Evolutionary conservation across 2,113 vertebrate species (phyloP).

Genomic region (Anser brachyrhynchus): DNA sequence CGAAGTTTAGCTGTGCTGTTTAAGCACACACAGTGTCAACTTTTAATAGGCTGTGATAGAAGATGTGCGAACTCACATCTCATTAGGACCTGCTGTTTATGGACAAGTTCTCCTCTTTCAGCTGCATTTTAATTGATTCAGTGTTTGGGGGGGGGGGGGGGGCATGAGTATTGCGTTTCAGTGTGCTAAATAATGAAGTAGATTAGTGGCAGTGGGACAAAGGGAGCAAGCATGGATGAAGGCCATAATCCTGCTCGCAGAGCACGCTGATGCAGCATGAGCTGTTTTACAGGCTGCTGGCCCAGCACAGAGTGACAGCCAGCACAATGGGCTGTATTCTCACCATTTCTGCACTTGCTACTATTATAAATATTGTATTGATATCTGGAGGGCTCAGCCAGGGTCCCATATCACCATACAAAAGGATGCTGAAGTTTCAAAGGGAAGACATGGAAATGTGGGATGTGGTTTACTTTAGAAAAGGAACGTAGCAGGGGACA

Average conservation of each 20-base stretch:
- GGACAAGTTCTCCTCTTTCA: slow-evolving; percentile 22
- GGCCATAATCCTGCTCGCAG: background rate
- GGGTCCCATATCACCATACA: background rate
- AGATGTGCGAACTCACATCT: background rate
- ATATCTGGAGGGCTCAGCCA: background rate
- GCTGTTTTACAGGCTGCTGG: background rate
- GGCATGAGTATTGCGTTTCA: background rate
- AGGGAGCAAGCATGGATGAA: background rate
- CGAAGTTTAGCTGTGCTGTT: background rate
- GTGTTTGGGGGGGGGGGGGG: background rate
- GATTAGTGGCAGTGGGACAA: background rate
- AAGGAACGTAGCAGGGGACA: background rate
- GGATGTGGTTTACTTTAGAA: background rate
- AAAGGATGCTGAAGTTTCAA: background rate
- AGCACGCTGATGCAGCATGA: background rate
- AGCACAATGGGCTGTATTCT: background rate
- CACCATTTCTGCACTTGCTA: background rate
- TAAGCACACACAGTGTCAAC: background rate
- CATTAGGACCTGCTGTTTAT: background rate
- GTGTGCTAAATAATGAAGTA: slow-evolving; percentile 32
- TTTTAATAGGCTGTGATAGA: background rate
- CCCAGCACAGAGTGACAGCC: background rate
- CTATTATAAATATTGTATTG: background rate
- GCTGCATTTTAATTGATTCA: background rate
- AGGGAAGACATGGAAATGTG: background rate